Percentiles rank a stretch among this genome's conserved stretches.
Evolutionary conservation across 2,888 invertebrate genomes (phyloP).

Genomic region (Callinectes sapidus): DNA sequence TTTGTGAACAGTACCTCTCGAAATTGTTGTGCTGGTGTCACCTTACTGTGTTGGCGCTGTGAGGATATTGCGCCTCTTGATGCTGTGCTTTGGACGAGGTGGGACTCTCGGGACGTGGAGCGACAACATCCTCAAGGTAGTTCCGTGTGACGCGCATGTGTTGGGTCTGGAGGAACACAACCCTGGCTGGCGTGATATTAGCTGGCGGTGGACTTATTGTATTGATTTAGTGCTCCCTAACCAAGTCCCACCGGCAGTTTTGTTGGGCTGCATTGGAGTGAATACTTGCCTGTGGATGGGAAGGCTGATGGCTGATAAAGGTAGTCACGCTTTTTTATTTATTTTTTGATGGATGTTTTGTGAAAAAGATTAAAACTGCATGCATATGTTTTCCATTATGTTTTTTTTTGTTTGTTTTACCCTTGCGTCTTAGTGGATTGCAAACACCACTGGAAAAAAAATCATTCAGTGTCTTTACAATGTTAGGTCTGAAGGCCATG

Average conservation of each 20-base stretch:
- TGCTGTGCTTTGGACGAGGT: background rate
- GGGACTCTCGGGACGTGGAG: background rate
- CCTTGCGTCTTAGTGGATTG: too few species aligned
- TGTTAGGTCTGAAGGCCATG: too few species aligned
- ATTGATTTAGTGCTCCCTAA: background rate
- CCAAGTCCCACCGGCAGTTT: background rate
- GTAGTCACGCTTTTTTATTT: too few species aligned
- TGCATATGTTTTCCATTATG: too few species aligned
- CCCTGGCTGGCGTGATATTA: background rate
- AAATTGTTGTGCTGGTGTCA: background rate
- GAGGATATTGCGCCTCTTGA: background rate
- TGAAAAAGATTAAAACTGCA: too few species aligned
- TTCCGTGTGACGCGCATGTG: background rate
- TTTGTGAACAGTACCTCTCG: background rate
- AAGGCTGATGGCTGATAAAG: too few species aligned
- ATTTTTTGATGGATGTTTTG: too few species aligned
- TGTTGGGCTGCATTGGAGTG: background rate
- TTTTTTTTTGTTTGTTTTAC: too few species aligned
- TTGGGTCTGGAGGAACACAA: background rate
- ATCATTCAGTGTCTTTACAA: too few species aligned
- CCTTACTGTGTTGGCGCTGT: background rate
- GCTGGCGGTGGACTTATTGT: background rate
- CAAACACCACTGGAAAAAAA: too few species aligned
- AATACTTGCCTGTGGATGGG: background rate
- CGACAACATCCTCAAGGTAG: background rate